Evolutionary conservation across 23 tunicate species (phyloP), one percentile per base, ranked within the genome.

Genomic region (Botrylloides violaceus): DNA sequence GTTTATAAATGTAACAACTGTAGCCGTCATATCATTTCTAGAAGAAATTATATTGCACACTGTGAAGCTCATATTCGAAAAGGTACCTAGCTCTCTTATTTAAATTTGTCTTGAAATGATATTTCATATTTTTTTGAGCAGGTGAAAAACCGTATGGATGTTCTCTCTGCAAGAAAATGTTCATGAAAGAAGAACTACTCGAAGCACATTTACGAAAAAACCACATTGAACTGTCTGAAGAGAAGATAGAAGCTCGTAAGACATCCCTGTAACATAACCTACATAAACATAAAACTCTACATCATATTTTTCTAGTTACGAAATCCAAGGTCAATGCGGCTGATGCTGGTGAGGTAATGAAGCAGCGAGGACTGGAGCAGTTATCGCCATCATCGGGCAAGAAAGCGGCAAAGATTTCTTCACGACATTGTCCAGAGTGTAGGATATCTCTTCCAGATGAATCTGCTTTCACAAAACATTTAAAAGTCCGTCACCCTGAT

Each of bases 91-190:
- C 12, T 47, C n/a, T n/a, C n/a, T n/a, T n/a, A n/a, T n/a, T n/a
- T n/a, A n/a, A 12, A 12, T 47, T 12, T 18, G 12, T 47, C 18
- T 18, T 47, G 55, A 47, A 12, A 47, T 47, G 15, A 12, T 47
- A 18, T 4, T 9, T 9, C 62, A 58, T 3, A 3, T 4, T 12
- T 28, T 3, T 63, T 3, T 63, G 53, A 34, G 65, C 58, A 36
- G 70, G 57, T 19, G 76, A 58, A 59, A 80, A 80, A 31, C 78
- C 63, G 20, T 62, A 72, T 29, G 61, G 38, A 19, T 80, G 85
- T 61, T 23, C 24, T 3, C 28, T 38, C n/a, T 80, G 85, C 36
- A 66, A 61, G 55, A 80, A 80, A 72, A 38, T 12, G 47, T 80
- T 80, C 34, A 71, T 71, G 85, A 80, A 80, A 34, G 72, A 72